phyloP scores from a whole-genome alignment of 2,797 vertebrate species.

The Distichodus sexfasciatus region DNA sequence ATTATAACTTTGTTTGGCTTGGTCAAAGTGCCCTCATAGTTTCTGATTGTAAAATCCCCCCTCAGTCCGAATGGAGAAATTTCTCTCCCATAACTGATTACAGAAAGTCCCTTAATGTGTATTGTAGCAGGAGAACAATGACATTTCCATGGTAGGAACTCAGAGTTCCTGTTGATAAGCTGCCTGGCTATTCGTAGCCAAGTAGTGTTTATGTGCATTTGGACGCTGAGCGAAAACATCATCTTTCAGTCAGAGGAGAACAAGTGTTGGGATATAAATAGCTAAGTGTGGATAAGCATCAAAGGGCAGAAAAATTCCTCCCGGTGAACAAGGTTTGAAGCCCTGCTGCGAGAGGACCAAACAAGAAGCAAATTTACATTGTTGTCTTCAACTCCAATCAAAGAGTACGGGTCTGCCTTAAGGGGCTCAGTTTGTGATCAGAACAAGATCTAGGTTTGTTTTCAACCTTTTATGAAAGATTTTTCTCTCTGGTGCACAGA shows the following conservation, averaged over 20 bases:
- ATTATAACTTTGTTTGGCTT: slow-evolving; percentile 42
- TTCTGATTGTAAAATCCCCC: slow-evolving; percentile 33
- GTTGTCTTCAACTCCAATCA: not conserved
- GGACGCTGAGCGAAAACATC: slow-evolving; percentile 63
- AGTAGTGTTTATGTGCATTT: slow-evolving; percentile 71
- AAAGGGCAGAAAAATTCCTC: slow-evolving; percentile 67
- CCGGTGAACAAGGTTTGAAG: slow-evolving; percentile 56
- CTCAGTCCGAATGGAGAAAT: slow-evolving; percentile 65
- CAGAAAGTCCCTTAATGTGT: slow-evolving; percentile 78
- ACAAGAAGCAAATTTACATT: slow-evolving; percentile 8
- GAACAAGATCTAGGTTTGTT: not conserved
- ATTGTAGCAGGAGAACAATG: slow-evolving; percentile 74
- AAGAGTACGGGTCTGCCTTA: slow-evolving; percentile 3
- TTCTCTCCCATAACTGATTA: slow-evolving; percentile 70
- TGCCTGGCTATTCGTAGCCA: slow-evolving; percentile 64
- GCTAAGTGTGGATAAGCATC: slow-evolving; percentile 66
- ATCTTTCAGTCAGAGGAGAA: slow-evolving; percentile 68
- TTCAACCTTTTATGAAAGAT: not conserved
- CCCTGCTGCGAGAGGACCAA: slow-evolving; percentile 13
- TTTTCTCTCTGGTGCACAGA: no score
- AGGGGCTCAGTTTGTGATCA: slow-evolving; percentile 11
- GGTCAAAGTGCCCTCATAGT: slow-evolving; percentile 30
- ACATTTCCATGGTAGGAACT: slow-evolving; percentile 82
- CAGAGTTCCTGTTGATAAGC: slow-evolving; percentile 83
- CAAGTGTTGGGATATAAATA: slow-evolving; percentile 76